A percentile compares a stretch with the other conserved stretches of the same genome.
Conservation (phyloP, 2,113 vertebrate species). For the Thinocorus orbignyianus region DNA sequence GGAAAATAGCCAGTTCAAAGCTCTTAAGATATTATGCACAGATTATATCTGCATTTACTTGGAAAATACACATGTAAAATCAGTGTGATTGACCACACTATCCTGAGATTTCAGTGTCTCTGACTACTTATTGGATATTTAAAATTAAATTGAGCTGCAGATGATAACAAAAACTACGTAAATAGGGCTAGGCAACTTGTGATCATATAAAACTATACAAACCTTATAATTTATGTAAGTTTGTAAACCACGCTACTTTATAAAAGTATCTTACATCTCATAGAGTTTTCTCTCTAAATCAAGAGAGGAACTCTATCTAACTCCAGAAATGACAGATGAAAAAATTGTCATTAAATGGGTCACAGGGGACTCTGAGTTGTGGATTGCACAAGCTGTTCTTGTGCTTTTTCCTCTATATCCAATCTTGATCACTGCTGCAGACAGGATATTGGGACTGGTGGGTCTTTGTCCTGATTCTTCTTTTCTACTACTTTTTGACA, state of each 20-base stretch:
- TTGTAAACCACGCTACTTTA: background rate
- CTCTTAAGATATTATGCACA: background rate
- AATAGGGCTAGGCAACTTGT: background rate
- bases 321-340: background rate
- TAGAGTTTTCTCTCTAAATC: background rate
- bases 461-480: background rate
- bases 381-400: background rate
- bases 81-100: background rate
- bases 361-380: background rate
- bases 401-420: background rate
- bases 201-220: background rate
- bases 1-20: background rate
- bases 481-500: background rate
- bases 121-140: background rate
- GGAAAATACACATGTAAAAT: background rate
- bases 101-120: background rate
- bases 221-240: background rate
- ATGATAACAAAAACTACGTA: background rate
- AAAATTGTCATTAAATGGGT: background rate
- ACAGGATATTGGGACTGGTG: fast-evolving
- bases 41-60: background rate
- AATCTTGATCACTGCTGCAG: background rate
- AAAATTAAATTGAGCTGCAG: background rate
- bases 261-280: background rate
- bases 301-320: background rate